Evolutionary conservation across 1,140 invertebrate species (phyloP).

Genomic region (Chymomyza costata): DNA sequence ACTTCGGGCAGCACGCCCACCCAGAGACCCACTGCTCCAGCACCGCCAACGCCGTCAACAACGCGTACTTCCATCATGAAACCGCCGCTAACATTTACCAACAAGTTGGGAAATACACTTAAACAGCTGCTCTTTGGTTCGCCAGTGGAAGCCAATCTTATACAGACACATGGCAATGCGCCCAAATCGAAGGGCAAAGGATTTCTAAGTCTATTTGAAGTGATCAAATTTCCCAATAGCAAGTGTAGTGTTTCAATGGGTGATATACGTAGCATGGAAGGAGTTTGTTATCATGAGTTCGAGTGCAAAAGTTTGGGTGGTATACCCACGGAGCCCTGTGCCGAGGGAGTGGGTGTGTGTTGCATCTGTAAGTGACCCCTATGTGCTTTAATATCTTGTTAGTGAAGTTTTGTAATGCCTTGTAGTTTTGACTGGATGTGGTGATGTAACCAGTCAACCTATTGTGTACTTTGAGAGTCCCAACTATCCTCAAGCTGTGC

Average conservation of each 20-base stretch:
- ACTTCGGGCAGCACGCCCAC: slow-evolving; percentile 15
- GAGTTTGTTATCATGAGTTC: slow-evolving; percentile 81
- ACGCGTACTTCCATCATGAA: slow-evolving; percentile 51
- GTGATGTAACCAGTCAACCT: slow-evolving; percentile 76
- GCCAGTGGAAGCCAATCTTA: slow-evolving; percentile 54
- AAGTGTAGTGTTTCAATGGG: slow-evolving; percentile 77
- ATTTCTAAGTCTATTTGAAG: slow-evolving; percentile 83
- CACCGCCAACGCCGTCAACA: slow-evolving; percentile 24
- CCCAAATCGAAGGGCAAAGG: slow-evolving; percentile 72
- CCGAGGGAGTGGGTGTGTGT: slow-evolving; percentile 84
- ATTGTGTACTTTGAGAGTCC: slow-evolving; percentile 80
- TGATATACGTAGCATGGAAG: slow-evolving; percentile 73
- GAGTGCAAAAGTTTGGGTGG: slow-evolving; percentile 81
- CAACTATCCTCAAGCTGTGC: slow-evolving; percentile 76
- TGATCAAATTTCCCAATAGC: slow-evolving; percentile 83
- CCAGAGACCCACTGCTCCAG: slow-evolving; percentile 20
- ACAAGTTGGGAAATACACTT: slow-evolving; percentile 22
- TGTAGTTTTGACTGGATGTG: slow-evolving; percentile 79
- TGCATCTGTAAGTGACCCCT: slow-evolving; percentile 81
- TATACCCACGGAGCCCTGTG: slow-evolving; percentile 80
- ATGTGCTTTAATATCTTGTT: too few species aligned
- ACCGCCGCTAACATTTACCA: slow-evolving; percentile 27
- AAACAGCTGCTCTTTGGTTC: slow-evolving; percentile 60
- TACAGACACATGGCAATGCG: slow-evolving; percentile 49
- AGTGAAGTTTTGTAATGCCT: slow-evolving; percentile 24